Evolutionary conservation across 2,113 vertebrate genomes (phyloP).

Genomic region (Gnathonemus longibarbis): DNA sequence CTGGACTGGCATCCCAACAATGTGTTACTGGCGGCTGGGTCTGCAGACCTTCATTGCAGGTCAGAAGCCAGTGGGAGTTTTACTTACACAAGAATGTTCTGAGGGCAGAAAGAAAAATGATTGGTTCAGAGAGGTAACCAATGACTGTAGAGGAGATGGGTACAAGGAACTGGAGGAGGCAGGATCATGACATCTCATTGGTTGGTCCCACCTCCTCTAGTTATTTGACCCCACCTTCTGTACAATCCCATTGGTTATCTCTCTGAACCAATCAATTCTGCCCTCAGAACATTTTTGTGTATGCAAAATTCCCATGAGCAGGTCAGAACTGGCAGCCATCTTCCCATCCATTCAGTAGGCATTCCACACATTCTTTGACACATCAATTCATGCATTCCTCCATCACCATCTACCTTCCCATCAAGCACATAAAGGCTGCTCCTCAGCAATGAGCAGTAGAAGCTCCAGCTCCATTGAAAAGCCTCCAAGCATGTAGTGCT

Average conservation of each 20-base stretch:
- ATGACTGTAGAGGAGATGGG: no score
- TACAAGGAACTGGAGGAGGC: no score
- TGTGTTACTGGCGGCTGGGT: conserved; percentile 64
- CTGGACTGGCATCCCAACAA: conserved; percentile 73
- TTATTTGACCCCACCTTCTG: no score
- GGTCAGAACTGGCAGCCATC: conserved; percentile 39
- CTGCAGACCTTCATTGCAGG: conserved; percentile 69
- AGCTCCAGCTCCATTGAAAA: neutral
- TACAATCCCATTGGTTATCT: no score
- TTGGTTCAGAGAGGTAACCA: no score
- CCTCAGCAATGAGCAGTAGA: neutral
- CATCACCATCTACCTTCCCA: neutral
- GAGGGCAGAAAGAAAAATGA: no score
- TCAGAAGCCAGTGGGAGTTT: conserved; percentile 24
- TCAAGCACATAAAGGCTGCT: neutral
- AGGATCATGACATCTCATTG: no score
- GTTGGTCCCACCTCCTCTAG: no score
- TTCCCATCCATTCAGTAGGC: neutral
- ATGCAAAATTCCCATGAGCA: conserved; percentile 34
- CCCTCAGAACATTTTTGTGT: no score
- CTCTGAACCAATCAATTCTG: no score
- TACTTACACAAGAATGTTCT: no score
- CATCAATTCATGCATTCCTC: neutral
- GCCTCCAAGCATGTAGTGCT: neutral
- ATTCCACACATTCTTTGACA: neutral